Evolutionary conservation across 2,888 invertebrate species (phyloP).

Genomic region (Drosophila differens): DNA sequence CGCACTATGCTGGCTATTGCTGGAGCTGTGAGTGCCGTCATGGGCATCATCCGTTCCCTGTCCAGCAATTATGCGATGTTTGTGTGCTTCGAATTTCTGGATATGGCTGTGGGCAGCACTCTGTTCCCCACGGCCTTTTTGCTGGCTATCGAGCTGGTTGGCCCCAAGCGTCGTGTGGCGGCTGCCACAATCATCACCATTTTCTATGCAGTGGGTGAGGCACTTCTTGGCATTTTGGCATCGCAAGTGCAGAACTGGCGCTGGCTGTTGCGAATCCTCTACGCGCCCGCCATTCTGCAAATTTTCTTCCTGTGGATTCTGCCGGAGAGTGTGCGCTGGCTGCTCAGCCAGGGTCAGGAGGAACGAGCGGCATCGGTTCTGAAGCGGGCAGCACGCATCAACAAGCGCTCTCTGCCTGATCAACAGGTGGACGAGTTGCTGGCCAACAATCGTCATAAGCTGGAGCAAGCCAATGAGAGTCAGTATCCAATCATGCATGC

Average conservation of each 20-base stretch:
- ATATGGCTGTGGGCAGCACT: slow-evolving; percentile 89
- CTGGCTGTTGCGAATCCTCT: slow-evolving; percentile 88
- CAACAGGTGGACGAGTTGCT: slow-evolving; percentile 67
- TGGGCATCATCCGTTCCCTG: slow-evolving; percentile 90
- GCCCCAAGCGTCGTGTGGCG: slow-evolving; percentile 90
- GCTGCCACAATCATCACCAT: slow-evolving; percentile 90
- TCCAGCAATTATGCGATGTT: slow-evolving; percentile 90
- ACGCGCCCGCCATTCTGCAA: slow-evolving; percentile 89
- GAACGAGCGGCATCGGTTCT: slow-evolving; percentile 87
- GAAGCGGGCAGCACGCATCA: slow-evolving; percentile 88
- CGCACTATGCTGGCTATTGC: slow-evolving; percentile 87
- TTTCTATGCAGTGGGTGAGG: slow-evolving; percentile 90
- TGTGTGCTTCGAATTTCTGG: slow-evolving; percentile 89
- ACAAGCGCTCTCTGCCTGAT: slow-evolving; percentile 82
- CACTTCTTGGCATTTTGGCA: slow-evolving; percentile 89
- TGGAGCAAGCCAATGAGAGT: slow-evolving; percentile 68
- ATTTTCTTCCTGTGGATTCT: slow-evolving; percentile 89
- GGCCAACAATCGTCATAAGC: slow-evolving; percentile 64
- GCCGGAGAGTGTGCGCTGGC: slow-evolving; percentile 92
- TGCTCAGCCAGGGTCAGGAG: slow-evolving; percentile 87
- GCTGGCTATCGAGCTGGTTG: slow-evolving; percentile 91
- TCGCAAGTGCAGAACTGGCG: slow-evolving; percentile 90
- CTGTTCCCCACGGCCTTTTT: slow-evolving; percentile 91
- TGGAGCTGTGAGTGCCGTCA: slow-evolving; percentile 87
- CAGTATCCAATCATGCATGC: slow-evolving; percentile 75